These are phyloP conservation scores for Strix aluco DNA, from an alignment of 2,113 vertebrate species.

Conservation along the genomic window DNA sequence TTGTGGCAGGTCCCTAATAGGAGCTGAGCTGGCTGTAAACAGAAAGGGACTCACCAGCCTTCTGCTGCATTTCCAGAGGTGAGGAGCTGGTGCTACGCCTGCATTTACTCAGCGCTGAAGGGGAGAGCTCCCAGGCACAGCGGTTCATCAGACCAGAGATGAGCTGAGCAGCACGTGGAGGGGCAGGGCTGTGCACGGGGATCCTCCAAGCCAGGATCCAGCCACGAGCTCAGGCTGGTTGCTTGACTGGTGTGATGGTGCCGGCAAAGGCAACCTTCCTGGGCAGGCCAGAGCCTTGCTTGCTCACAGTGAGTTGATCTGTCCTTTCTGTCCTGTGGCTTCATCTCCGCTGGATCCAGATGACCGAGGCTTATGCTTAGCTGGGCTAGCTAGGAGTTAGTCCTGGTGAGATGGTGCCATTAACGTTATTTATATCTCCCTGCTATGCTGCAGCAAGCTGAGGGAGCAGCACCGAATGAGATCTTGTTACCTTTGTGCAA, in stretches of 20 bases:
- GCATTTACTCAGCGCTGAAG: neutral
- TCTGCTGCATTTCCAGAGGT: neutral
- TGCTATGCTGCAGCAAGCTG: neutral
- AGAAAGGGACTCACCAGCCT: neutral
- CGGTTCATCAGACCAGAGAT: neutral
- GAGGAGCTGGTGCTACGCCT: neutral
- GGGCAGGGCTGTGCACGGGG: neutral
- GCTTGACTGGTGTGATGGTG: neutral
- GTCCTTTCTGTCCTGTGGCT: neutral
- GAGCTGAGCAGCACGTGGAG: neutral
- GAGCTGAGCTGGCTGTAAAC: neutral
- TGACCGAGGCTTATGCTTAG: neutral
- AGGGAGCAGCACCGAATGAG: neutral
- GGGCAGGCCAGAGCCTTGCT: neutral
- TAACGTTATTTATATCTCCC: neutral
- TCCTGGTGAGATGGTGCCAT: neutral
- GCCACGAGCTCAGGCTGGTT: neutral
- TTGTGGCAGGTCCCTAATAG: neutral
- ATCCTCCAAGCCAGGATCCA: neutral
- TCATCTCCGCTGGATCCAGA: neutral
- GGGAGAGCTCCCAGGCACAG: neutral
- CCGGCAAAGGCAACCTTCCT: neutral
- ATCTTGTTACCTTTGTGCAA: constrained; percentile 1
- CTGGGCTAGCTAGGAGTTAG: neutral
- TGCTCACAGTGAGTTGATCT: neutral